Percentiles rank a stretch among this genome's conserved stretches.
Conservation (phyloP, 2,797 vertebrate species). For the Semotilus atromaculatus region DNA sequence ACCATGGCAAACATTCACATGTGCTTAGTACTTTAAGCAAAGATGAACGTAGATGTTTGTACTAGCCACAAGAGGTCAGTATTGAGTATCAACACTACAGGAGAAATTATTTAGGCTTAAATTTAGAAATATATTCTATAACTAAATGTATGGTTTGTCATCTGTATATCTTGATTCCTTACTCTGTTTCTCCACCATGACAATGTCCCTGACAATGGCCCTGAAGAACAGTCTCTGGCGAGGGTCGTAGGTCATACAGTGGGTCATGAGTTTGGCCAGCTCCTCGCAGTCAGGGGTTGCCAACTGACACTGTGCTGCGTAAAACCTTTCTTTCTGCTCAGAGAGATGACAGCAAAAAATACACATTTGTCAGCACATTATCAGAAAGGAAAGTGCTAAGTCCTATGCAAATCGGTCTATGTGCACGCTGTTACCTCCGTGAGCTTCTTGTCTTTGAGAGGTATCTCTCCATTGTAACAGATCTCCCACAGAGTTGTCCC, state of each 20-base stretch:
- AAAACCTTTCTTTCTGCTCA: constrained; percentile 95
- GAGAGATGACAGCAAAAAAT: constrained; percentile 32
- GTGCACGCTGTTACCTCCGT: constrained; percentile 83
- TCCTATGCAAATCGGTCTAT: neutral
- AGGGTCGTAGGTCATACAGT: constrained; percentile 98
- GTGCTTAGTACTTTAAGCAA: neutral
- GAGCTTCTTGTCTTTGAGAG: constrained; percentile 93
- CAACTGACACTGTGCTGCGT: constrained; percentile 85
- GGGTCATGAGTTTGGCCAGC: constrained; percentile 93
- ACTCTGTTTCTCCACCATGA: constrained; percentile 90
- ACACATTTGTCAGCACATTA: constrained; percentile 23
- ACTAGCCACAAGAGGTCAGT: constrained; percentile 64
- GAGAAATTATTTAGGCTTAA: neutral
- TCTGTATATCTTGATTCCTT: constrained; percentile 42
- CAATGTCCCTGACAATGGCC: constrained; percentile 95
- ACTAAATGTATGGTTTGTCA: neutral
- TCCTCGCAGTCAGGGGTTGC: constrained; percentile 90
- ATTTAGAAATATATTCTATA: neutral
- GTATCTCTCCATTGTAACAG: constrained; percentile 94
- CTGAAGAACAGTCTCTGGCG: constrained; percentile 96
- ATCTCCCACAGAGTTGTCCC: constrained; percentile 99
- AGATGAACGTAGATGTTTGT: constrained; percentile 44
- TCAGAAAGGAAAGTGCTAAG: neutral
- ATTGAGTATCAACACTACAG: neutral
- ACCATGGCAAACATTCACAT: neutral